Percentiles rank a stretch among this genome's conserved stretches.
phyloP scores from a whole-genome alignment of 30 jellyfish, hydroid and myxozoan genomes.

The Haliclystus octoradiatus region DNA sequence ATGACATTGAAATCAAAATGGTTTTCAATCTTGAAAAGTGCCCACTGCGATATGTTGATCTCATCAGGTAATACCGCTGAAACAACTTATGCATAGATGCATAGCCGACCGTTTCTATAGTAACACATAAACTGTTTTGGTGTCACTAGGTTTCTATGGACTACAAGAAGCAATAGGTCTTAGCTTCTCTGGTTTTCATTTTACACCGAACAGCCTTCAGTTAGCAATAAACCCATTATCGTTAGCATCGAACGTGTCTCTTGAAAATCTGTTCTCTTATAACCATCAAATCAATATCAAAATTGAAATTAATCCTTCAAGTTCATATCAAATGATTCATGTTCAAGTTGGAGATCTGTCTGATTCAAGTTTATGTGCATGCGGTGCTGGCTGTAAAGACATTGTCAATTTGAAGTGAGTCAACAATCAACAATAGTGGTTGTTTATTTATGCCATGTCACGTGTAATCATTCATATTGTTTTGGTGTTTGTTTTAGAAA shows the following conservation, averaged over 20 bases:
- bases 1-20: slow-evolving; percentile 24
- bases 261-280: slow-evolving; percentile 46
- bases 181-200: slow-evolving; percentile 82
- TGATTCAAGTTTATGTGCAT: slow-evolving; percentile 54
- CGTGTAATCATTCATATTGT: not conserved
- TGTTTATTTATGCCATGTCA: not conserved
- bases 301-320: slow-evolving; percentile 39
- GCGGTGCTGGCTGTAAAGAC: slow-evolving; percentile 83
- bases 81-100: no score
- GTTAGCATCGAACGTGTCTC: slow-evolving; percentile 68
- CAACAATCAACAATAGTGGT: not conserved
- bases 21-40: slow-evolving; percentile 21
- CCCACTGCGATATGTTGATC: slow-evolving; percentile 37
- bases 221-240: slow-evolving; percentile 81
- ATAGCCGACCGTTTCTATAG: no score
- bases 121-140: no score
- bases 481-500: slow-evolving; percentile 20
- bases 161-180: slow-evolving; percentile 60
- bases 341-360: slow-evolving; percentile 12
- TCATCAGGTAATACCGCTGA: slow-evolving; percentile 20
- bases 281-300: slow-evolving; percentile 5
- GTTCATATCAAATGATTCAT: slow-evolving; percentile 25
- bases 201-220: slow-evolving; percentile 56
- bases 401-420: slow-evolving; percentile 53
- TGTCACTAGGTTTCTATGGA: slow-evolving; percentile 27